Conservation (phyloP, 2,888 invertebrate genomes). For the Tholera decimalis region DNA sequence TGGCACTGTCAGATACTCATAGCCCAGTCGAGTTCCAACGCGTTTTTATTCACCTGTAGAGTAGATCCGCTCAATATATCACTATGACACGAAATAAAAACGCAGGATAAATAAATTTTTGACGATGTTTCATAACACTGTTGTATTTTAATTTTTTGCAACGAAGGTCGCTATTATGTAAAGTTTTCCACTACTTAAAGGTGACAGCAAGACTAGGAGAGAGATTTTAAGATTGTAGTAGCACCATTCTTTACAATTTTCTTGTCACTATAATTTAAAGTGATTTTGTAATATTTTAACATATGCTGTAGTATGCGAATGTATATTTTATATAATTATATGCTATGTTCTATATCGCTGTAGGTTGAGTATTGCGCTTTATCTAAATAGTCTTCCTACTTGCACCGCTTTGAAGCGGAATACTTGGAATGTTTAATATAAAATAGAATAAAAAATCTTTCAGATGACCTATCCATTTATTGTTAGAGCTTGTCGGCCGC, state of each 20-base stretch:
- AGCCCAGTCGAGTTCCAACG: constrained; percentile 19
- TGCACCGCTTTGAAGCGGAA: constrained; percentile 12
- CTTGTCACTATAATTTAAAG: constrained; percentile 48
- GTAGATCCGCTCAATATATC: constrained; percentile 38
- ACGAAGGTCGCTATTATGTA: constrained; percentile 26
- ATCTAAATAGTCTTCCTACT: not conserved
- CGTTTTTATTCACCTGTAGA: constrained; percentile 66
- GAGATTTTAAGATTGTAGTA: constrained; percentile 50
- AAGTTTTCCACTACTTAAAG: constrained; percentile 52
- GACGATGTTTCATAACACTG: constrained; percentile 22
- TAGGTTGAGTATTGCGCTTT: constrained; percentile 19
- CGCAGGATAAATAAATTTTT: constrained; percentile 34
- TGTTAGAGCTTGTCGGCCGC: not conserved
- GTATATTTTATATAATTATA: constrained; percentile 12
- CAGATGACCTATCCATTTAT: constrained; percentile 6
- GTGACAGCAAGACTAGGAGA: constrained; percentile 53
- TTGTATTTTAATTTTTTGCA: constrained; percentile 38
- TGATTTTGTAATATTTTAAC: constrained; percentile 34
- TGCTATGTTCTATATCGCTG: constrained; percentile 13
- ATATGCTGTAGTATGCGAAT: constrained; percentile 6
- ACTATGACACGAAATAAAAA: constrained; percentile 29
- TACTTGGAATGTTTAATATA: not conserved
- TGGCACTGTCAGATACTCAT: constrained; percentile 37
- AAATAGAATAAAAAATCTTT: constrained; percentile 6
- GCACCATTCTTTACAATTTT: constrained; percentile 45